phyloP scores from a whole-genome alignment of 1,140 invertebrate species.

The Himalopsyche phryganea region DNA sequence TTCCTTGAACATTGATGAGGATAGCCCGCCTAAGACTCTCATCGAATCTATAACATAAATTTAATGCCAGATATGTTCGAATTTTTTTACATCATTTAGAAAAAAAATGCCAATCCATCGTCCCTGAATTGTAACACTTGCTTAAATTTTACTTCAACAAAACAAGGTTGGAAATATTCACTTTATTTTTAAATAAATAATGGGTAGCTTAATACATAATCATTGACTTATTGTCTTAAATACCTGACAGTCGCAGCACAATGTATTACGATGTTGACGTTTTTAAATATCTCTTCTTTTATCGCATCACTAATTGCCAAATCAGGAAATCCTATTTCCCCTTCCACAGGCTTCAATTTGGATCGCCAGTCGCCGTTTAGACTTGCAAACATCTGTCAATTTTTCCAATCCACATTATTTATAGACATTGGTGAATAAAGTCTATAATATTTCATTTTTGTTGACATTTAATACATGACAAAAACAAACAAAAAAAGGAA shows the following conservation, averaged over 20 bases:
- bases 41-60: constrained; percentile 59
- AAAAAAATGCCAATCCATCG: neutral
- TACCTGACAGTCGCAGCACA: constrained; percentile 74
- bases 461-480: too few species aligned
- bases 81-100: neutral
- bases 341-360: neutral
- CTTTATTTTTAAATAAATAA: neutral
- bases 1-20: constrained; percentile 55
- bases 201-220: neutral
- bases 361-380: neutral
- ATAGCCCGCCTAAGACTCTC: constrained; percentile 60
- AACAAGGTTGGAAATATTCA: neutral
- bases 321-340: constrained; percentile 40
- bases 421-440: too few species aligned
- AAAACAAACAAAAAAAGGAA: too few species aligned
- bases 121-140: neutral
- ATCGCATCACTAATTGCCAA: constrained; percentile 63
- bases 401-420: too few species aligned
- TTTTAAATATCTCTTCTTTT: constrained; percentile 52
- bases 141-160: neutral
- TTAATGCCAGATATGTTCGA: neutral
- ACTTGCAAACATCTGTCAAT: constrained; percentile 8
- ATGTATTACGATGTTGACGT: constrained; percentile 77
- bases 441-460: too few species aligned
- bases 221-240: neutral